phyloP scores from a whole-genome alignment of 2,888 invertebrate genomes.

The Zelleria hepariella region DNA sequence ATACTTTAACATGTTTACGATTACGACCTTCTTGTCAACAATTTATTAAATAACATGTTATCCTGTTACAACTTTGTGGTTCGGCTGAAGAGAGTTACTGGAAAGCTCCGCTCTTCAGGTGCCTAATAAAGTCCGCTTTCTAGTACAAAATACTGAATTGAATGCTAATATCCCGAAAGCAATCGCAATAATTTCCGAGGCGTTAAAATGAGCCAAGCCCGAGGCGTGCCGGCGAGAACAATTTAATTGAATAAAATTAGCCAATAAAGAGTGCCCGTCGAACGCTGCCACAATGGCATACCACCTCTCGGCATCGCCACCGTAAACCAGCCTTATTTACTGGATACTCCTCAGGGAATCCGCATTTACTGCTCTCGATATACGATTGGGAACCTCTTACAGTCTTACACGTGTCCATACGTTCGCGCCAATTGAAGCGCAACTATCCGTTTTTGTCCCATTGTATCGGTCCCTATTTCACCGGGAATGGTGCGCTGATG shows the following conservation, averaged over 20 bases:
- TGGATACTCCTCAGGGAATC: slow-evolving; percentile 47
- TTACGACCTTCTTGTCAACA: slow-evolving; percentile 27
- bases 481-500: background rate
- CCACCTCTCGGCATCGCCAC: slow-evolving; percentile 36
- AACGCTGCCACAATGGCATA: slow-evolving; percentile 63
- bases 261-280: slow-evolving; percentile 62
- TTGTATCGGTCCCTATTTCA: background rate
- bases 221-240: slow-evolving; percentile 46
- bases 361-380: slow-evolving; percentile 50
- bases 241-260: slow-evolving; percentile 72
- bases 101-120: too few relatives aligned
- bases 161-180: slow-evolving; percentile 16
- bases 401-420: slow-evolving; percentile 35
- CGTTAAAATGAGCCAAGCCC: slow-evolving; percentile 46
- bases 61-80: background rate
- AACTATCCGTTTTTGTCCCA: slow-evolving; percentile 1
- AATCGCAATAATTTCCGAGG: slow-evolving; percentile 46
- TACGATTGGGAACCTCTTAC: slow-evolving; percentile 35
- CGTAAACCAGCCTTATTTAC: slow-evolving; percentile 64
- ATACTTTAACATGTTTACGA: slow-evolving; percentile 28
- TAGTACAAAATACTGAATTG: background rate
- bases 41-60: background rate
- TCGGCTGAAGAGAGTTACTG: slow-evolving; percentile 8
- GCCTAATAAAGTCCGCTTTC: slow-evolving; percentile 18
- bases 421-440: slow-evolving; percentile 20